A percentile compares a stretch with the other conserved stretches of the same genome.
Evolutionary conservation across 2,888 invertebrate genomes (phyloP).

Genomic region (Rhagium mordax): DNA sequence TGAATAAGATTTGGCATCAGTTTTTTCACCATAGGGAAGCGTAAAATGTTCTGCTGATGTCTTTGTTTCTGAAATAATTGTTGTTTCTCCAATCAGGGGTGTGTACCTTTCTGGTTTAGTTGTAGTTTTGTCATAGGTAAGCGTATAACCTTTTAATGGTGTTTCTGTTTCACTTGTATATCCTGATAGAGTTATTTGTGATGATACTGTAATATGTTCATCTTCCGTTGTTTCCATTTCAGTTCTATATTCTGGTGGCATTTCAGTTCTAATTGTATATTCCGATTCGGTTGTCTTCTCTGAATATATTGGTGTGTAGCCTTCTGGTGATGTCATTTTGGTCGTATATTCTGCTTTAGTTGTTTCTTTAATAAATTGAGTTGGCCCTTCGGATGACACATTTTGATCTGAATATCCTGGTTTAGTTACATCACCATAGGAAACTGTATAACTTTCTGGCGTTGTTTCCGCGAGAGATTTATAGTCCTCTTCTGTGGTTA

Average conservation of each 20-base stretch:
- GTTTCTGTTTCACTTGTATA: background rate
- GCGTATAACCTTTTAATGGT: too few relatives aligned
- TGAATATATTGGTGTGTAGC: too few relatives aligned
- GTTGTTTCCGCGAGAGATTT: background rate
- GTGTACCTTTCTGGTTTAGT: background rate
- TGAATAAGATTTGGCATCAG: too few relatives aligned
- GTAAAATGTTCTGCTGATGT: background rate
- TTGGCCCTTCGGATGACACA: too few relatives aligned
- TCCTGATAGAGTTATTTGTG: too few relatives aligned
- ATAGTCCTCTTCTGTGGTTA: background rate
- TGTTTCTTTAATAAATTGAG: too few relatives aligned
- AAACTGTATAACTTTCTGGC: background rate
- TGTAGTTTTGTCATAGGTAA: too few relatives aligned
- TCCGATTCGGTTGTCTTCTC: background rate
- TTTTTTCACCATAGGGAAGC: background rate
- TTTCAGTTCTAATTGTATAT: background rate
- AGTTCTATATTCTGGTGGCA: background rate
- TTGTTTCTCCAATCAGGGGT: background rate
- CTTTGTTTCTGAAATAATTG: background rate
- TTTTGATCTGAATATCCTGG: conserved; percentile 5
- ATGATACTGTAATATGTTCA: background rate
- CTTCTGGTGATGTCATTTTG: background rate
- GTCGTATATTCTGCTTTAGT: background rate
- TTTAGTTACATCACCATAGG: background rate
- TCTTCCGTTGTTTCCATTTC: too few relatives aligned